A percentile compares a stretch with the other conserved stretches of the same genome.
Evolutionary conservation across 1,140 invertebrate genomes (phyloP).

Genomic region (Akabosia matsudoensis): DNA sequence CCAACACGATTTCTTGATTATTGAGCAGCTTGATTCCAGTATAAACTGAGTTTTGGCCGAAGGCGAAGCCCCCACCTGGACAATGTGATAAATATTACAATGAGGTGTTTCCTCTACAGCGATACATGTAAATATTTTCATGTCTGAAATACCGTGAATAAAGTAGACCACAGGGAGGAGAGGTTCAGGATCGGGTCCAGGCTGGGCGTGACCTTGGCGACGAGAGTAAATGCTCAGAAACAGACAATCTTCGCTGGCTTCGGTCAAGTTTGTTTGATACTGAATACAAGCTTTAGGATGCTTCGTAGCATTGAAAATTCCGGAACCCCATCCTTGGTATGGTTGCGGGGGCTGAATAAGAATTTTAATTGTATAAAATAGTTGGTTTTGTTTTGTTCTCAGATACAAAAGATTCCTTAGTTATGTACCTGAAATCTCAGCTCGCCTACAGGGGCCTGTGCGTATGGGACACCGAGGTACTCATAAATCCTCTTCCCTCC

Average conservation of each 20-base stretch:
- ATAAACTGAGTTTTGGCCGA: background rate
- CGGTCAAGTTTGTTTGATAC: background rate
- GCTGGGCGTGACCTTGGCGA: background rate
- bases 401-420: no score
- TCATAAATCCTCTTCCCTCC: background rate
- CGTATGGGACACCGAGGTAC: constrained; percentile 9
- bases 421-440: background rate
- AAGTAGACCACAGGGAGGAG: background rate
- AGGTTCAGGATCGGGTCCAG: background rate
- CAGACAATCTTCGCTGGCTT: background rate
- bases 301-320: background rate
- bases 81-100: no score
- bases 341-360: constrained; percentile 9
- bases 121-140: no score
- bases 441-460: constrained; percentile 1
- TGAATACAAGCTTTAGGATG: constrained; percentile 1
- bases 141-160: no score
- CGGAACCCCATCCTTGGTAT: background rate
- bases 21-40: background rate
- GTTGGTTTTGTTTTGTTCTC: no score
- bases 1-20: background rate
- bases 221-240: background rate
- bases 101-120: no score
- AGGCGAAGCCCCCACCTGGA: background rate
- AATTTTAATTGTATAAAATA: background rate